phyloP scores from a whole-genome alignment of 2,888 invertebrate genomes.

The Myopa tessellatipennis region DNA sequence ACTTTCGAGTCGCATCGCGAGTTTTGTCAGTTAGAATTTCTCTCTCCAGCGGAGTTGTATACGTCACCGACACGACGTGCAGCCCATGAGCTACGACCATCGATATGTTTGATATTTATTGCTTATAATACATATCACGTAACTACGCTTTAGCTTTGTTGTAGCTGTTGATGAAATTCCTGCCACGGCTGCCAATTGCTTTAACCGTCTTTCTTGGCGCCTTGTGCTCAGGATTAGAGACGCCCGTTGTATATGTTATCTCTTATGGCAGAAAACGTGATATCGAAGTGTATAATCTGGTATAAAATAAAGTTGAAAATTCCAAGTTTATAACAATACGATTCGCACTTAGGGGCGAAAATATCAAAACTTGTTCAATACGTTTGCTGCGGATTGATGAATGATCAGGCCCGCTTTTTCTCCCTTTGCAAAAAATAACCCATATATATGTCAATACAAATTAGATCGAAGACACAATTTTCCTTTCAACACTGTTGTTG shows the following conservation, averaged over 20 bases:
- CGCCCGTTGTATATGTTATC: neutral
- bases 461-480: too few species aligned
- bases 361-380: too few species aligned
- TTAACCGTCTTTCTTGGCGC: neutral
- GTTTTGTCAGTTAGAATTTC: conserved; percentile 22
- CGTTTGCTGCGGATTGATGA: too few species aligned
- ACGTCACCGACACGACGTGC: conserved; percentile 3
- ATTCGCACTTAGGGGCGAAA: too few species aligned
- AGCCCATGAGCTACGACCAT: conserved; percentile 37
- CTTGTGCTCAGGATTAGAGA: neutral
- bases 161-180: conserved; percentile 32
- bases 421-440: too few species aligned
- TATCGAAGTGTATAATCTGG: too few species aligned
- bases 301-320: too few species aligned
- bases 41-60: conserved; percentile 21
- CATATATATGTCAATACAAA: too few species aligned
- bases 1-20: neutral
- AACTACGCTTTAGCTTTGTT: conserved; percentile 42
- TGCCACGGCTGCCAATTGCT: conserved; percentile 9
- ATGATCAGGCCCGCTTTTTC: too few species aligned
- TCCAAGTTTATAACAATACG: too few species aligned
- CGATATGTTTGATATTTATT: conserved; percentile 46
- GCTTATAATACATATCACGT: conserved; percentile 48
- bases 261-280: too few species aligned
- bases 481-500: too few species aligned